These are phyloP conservation scores for Aplysina aerophoba DNA, from an alignment of 37 sponge, comb jelly and placozoan species.

Conservation along the genomic window DNA sequence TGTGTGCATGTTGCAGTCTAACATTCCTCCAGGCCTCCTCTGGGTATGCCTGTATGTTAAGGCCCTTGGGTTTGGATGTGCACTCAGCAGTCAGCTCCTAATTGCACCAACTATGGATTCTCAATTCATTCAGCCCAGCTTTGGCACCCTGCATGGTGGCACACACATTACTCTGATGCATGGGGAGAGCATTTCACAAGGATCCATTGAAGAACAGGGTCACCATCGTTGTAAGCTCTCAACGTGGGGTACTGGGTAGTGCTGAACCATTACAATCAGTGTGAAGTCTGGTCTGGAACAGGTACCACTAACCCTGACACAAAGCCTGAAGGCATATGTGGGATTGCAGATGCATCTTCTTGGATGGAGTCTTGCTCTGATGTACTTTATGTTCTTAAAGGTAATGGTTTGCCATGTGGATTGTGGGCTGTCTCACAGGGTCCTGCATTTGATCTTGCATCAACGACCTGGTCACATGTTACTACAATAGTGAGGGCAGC, in stretches of 20 bases:
- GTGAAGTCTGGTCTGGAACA: conserved; percentile 74
- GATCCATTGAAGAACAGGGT: conserved; percentile 48
- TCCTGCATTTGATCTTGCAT: not conserved
- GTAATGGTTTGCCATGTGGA: conserved; percentile 48
- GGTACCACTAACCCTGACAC: conserved; percentile 19
- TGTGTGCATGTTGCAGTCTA: conserved; percentile 52
- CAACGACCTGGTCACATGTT: conserved; percentile 53
- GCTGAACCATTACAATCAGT: conserved; percentile 72
- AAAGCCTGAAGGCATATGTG: not conserved
- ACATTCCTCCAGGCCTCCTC: conserved; percentile 57
- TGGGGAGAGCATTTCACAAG: conserved; percentile 44
- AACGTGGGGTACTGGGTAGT: conserved; percentile 58
- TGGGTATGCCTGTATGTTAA: conserved; percentile 59
- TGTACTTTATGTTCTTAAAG: not conserved
- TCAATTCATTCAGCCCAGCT: not conserved
- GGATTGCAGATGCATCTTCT: not conserved
- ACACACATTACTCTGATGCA: conserved; percentile 43
- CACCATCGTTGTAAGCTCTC: conserved; percentile 30
- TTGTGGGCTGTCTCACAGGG: conserved; percentile 53
- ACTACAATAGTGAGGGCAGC: conserved; percentile 37
- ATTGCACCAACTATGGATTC: not conserved
- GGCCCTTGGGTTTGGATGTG: conserved; percentile 72
- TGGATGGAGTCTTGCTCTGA: conserved; percentile 48
- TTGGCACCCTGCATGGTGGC: conserved; percentile 76
- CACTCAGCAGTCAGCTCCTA: conserved; percentile 13